Evolutionary conservation across 2,888 invertebrate genomes (phyloP), one percentile per base, ranked within the genome.

Genomic region (Chouioia cunea): DNA sequence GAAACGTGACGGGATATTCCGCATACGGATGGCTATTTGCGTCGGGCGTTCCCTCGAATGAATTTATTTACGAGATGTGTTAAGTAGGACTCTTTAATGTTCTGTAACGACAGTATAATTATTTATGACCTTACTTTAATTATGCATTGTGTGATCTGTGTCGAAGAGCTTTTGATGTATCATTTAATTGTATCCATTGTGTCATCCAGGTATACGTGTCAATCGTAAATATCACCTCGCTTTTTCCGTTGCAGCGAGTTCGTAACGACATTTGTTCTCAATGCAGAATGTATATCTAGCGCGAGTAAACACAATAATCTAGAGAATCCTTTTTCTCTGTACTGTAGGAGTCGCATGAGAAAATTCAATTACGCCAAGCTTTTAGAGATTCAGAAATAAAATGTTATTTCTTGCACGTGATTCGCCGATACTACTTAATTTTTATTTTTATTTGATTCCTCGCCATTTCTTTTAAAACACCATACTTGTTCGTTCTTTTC

Each of bases 331-430:
- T 6, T 36, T 12, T 36, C 10, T 36, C 36, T 12, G 36, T 47
- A 67, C 44, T 57, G 16, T 56, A 15, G 27, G 59, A 66, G 62
- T 66, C 58, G 59, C 59, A 50, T 48, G 64, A 54, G 70, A 66
- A 70, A 73, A 73, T 73, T 64, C 70, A 73, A 70, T 73, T 63
- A 66, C 59, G 62, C 36, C 27, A 2, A 53, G 52, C 58, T n/a
- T 43, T 58, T 48, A 53, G 68, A 52, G 62, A 69, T 65, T 58
- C 57, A 57, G 10, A 36, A 16, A 69, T 72, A 72, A 69, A 69
- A 69, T 72, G 65, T 72, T 69, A 72, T 58, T 47, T 53, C 60
- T 59, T 63, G 66, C 64, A 43, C 66, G 70, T 73, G 73, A 73
- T 65, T 73, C 53, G 36, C 10, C 10, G 27, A 64, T 22, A 36